These are phyloP conservation scores for Hoplodrina ambigua DNA, from an alignment of 2,888 invertebrate species.

Conservation along the genomic window DNA sequence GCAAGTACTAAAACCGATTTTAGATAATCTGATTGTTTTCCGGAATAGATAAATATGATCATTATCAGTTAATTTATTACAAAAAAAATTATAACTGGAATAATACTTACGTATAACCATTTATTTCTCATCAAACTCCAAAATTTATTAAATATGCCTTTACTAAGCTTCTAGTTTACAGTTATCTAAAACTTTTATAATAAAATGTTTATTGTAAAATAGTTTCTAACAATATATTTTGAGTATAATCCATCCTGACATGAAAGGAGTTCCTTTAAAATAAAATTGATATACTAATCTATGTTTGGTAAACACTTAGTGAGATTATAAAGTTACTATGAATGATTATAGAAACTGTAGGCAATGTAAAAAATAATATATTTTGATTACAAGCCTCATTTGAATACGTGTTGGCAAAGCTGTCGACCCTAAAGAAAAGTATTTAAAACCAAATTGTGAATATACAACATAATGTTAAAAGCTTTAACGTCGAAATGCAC, in stretches of 20 bases:
- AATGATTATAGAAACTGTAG: too few species aligned
- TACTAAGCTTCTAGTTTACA: neutral
- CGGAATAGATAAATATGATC: neutral
- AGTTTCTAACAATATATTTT: too few species aligned
- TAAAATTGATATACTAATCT: too few species aligned
- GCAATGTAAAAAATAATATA: neutral
- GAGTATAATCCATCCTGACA: too few species aligned
- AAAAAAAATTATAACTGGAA: slow-evolving; percentile 18
- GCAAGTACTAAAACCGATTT: too few species aligned
- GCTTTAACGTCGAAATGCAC: slow-evolving; percentile 79
- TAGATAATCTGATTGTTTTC: neutral
- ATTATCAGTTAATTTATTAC: slow-evolving; percentile 17
- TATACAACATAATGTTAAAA: slow-evolving; percentile 69
- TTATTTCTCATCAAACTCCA: slow-evolving; percentile 4
- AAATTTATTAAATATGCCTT: slow-evolving; percentile 5
- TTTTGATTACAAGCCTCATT: neutral
- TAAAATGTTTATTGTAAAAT: neutral
- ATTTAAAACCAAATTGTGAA: slow-evolving; percentile 12
- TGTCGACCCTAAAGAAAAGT: neutral
- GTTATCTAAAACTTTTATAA: neutral
- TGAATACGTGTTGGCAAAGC: neutral
- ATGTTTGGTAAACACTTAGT: too few species aligned
- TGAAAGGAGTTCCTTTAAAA: too few species aligned
- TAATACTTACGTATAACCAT: slow-evolving; percentile 13
- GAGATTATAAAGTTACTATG: too few species aligned